A percentile compares a stretch with the other conserved stretches of the same genome.
phyloP scores from a whole-genome alignment of 2,113 vertebrate genomes.

The cat (Felis catus) region F.catus_Fca126_mat1.0 CM031418.1:37347501-37348000 shows the following conservation, averaged over 20 bases:
- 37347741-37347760: conserved; percentile 21
- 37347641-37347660: neutral
- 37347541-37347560: neutral
- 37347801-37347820: neutral
- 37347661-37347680: neutral
- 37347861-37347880: neutral
- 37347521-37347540: neutral
- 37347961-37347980: neutral
- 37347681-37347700: neutral
- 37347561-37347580: neutral
- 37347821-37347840: neutral
- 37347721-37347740: neutral
- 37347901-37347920: neutral
- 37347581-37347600: neutral
- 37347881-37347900: neutral
- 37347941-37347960: neutral
- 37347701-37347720: neutral
- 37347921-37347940: neutral
- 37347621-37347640: neutral
- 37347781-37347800: neutral
- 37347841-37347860: neutral
- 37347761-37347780: neutral
- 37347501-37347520: neutral
- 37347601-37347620: neutral
- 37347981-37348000: neutral